Evolutionary conservation across 1,140 invertebrate genomes (phyloP).

Genomic region (Forficula auricularia): DNA sequence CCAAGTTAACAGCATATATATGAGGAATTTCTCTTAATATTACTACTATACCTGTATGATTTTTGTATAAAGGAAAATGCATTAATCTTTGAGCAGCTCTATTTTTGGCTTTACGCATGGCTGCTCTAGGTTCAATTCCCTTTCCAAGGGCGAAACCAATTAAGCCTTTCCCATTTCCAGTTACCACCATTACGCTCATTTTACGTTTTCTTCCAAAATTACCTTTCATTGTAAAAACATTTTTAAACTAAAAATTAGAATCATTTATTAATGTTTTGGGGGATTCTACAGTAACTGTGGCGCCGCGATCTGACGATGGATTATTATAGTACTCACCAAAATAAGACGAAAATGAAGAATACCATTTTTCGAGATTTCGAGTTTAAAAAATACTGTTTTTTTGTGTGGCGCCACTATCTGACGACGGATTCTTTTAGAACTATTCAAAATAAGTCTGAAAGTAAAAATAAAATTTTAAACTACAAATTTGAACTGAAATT

Average conservation of each 20-base stretch:
- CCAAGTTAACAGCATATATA: slow-evolving; percentile 2
- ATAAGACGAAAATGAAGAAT: no score
- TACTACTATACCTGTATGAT: slow-evolving; percentile 54
- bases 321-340: no score
- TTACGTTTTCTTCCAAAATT: slow-evolving; percentile 57
- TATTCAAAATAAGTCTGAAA: no score
- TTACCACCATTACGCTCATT: slow-evolving; percentile 52
- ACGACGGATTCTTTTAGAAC: no score
- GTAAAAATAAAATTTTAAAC: no score
- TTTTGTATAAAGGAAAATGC: slow-evolving; percentile 59
- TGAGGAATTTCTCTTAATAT: neutral
- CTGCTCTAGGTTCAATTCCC: slow-evolving; percentile 40
- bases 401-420: no score
- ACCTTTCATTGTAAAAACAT: slow-evolving; percentile 68
- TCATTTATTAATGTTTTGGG: no score
- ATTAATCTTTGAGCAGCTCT: slow-evolving; percentile 71
- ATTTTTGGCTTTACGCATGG: slow-evolving; percentile 62
- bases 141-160: slow-evolving; percentile 64
- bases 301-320: no score
- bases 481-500: no score
- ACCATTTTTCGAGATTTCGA: no score
- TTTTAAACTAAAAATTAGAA: slow-evolving; percentile 33
- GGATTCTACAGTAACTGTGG: no score
- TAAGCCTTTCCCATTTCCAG: slow-evolving; percentile 78
- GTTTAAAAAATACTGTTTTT: no score